These are phyloP conservation scores for Cricetomys ansorgei DNA, from an alignment of 2,113 vertebrate genomes.

Conservation along the genomic window DNA sequence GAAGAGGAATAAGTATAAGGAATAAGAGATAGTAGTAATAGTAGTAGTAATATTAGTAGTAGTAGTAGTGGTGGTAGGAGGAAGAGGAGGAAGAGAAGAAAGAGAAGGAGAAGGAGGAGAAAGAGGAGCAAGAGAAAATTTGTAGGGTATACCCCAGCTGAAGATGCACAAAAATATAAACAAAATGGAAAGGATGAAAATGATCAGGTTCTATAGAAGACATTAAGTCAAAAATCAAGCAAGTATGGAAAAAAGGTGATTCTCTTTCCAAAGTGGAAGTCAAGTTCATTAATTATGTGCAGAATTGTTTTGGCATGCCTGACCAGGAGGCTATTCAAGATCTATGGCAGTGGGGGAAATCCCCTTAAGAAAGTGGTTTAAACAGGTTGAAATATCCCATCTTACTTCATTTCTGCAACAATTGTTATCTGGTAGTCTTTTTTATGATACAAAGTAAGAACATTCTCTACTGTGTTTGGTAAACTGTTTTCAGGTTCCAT, in stretches of 20 bases:
- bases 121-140: too few species aligned
- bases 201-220: background rate
- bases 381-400: background rate
- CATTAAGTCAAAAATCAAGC: background rate
- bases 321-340: slow-evolving; percentile 87
- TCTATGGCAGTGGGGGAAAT: background rate
- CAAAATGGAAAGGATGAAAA: too few species aligned
- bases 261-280: slow-evolving; percentile 79
- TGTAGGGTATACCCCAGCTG: too few species aligned
- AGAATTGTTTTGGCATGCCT: slow-evolving; percentile 91
- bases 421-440: background rate
- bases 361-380: background rate
- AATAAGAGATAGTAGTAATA: too few species aligned
- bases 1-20: too few species aligned
- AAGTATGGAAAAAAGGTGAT: background rate
- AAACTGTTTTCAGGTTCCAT: too few species aligned
- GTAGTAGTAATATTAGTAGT: too few species aligned
- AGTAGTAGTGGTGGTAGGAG: too few species aligned
- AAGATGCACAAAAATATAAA: too few species aligned
- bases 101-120: too few species aligned
- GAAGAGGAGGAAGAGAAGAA: too few species aligned
- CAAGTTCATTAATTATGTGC: slow-evolving; percentile 96
- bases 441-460: background rate
- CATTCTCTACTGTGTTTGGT: background rate
- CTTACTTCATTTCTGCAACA: background rate